phyloP scores from a whole-genome alignment of 1,140 invertebrate species.

The Paraescarpia echinospica region DNA sequence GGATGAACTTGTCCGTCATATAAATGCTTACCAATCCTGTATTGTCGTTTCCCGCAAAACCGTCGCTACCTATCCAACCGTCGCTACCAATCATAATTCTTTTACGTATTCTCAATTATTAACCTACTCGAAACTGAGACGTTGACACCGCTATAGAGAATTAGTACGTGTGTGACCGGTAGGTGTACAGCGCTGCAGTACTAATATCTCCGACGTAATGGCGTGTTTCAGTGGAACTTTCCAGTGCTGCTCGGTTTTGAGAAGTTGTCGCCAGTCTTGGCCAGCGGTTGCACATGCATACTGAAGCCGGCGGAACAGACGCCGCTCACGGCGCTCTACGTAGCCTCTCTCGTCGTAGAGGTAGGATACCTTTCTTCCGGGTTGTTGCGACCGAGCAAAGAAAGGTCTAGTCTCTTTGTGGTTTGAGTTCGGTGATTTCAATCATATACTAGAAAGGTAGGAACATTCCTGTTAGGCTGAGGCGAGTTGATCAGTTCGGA shows the following conservation, averaged over 20 bases:
- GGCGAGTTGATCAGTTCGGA: background rate
- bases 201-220: background rate
- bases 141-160: no score
- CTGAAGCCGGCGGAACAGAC: slow-evolving; percentile 95
- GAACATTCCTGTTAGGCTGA: background rate
- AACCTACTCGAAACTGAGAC: no score
- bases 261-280: slow-evolving; percentile 89
- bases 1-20: no score
- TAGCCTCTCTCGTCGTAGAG: slow-evolving; percentile 79
- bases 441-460: no score
- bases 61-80: no score
- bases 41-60: no score
- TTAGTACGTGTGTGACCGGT: background rate
- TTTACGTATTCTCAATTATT: no score
- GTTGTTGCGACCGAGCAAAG: background rate
- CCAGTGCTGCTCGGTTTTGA: slow-evolving; percentile 92
- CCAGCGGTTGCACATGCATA: slow-evolving; percentile 84
- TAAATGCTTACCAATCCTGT: no score
- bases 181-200: background rate
- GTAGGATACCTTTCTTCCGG: slow-evolving; percentile 40
- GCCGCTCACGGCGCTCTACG: slow-evolving; percentile 80
- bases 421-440: background rate
- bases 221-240: slow-evolving; percentile 82
- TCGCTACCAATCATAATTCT: no score
- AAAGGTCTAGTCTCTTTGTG: no score